Conservation (phyloP, 2,888 invertebrate genomes). For the Hypomecis punctinalis region DNA sequence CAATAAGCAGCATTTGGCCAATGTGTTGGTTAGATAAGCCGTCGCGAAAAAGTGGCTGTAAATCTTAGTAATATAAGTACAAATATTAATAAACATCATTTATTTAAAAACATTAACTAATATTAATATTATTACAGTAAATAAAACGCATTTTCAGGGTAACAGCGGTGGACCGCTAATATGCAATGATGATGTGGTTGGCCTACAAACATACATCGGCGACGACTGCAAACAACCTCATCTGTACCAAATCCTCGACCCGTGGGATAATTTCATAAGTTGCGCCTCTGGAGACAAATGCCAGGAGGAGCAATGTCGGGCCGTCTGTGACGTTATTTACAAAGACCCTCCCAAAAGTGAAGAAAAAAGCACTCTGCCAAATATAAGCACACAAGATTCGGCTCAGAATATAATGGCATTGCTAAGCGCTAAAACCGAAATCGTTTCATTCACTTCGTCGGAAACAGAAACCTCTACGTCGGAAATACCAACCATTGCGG, state of each 20-base stretch:
- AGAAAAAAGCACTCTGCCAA: background rate
- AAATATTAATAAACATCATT: no score
- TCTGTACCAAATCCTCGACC: slow-evolving; percentile 66
- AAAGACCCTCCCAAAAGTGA: slow-evolving; percentile 55
- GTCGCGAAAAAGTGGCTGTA: no score
- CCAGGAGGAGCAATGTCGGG: slow-evolving; percentile 54
- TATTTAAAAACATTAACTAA: background rate
- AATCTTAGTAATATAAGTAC: no score
- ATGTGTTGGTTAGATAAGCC: no score
- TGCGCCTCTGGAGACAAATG: slow-evolving; percentile 70
- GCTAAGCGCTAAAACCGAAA: background rate
- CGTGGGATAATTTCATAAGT: slow-evolving; percentile 67
- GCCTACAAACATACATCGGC: slow-evolving; percentile 71
- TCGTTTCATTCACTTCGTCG: background rate
- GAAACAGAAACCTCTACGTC: background rate
- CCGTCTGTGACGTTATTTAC: slow-evolving; percentile 60
- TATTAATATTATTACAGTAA: background rate
- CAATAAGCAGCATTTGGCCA: no score
- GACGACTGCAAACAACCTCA: slow-evolving; percentile 69
- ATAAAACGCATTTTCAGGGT: slow-evolving; percentile 55
- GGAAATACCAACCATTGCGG: background rate
- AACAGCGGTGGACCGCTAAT: slow-evolving; percentile 76
- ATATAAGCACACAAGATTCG: background rate
- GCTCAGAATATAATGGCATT: slow-evolving; percentile 10
- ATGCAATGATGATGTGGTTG: slow-evolving; percentile 66